phyloP scores from a whole-genome alignment of 1,140 invertebrate species.

The Sinonovacula constricta region DNA sequence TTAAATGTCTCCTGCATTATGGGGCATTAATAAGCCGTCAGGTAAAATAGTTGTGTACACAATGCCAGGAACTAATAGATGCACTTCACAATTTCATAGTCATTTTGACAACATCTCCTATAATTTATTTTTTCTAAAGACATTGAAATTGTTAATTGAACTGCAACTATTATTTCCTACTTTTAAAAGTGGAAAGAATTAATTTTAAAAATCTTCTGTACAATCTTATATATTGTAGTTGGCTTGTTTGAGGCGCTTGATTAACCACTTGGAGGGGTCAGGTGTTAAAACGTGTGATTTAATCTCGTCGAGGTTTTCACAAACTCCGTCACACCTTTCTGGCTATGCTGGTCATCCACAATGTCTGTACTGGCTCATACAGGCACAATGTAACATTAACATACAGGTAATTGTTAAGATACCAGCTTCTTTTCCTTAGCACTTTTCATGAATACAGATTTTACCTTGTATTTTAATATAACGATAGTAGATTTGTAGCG shows the following conservation, averaged over 20 bases:
- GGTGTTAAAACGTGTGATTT: constrained; percentile 56
- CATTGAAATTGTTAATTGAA: neutral
- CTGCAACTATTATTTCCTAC: neutral
- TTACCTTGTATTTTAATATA: no score
- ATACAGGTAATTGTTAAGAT: constrained; percentile 69
- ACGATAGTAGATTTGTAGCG: no score
- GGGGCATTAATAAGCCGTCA: constrained; percentile 66
- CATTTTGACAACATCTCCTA: no score
- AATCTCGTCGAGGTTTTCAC: constrained; percentile 55
- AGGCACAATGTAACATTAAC: constrained; percentile 55
- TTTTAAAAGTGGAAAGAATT: neutral
- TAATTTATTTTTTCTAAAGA: no score
- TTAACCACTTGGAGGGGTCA: constrained; percentile 16
- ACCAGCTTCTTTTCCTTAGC: no score
- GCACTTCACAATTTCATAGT: no score
- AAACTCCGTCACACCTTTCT: constrained; percentile 67
- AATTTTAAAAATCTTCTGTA: neutral
- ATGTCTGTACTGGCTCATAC: constrained; percentile 71
- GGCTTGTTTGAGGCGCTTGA: constrained; percentile 67
- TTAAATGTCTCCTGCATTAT: constrained; percentile 70
- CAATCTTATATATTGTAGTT: constrained; percentile 58
- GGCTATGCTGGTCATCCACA: constrained; percentile 68
- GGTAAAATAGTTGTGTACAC: no score
- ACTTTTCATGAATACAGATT: no score
- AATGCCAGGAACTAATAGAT: no score